Base-by-base conservation (phyloP, 2,113 vertebrate species). In the Chelonoidis abingdonii region DNA sequence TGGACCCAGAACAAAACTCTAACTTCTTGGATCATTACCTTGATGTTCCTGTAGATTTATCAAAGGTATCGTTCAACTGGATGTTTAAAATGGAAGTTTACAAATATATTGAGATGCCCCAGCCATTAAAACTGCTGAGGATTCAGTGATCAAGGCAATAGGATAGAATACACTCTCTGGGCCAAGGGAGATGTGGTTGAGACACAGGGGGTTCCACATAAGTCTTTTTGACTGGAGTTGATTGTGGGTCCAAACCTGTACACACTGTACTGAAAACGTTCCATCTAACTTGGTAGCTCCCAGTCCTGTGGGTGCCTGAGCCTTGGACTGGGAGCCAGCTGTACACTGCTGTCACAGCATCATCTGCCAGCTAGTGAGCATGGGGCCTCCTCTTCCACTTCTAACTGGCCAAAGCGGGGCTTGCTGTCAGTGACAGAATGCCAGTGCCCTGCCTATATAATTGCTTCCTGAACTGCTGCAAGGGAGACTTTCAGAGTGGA, bases 11-110 rank as follows among this genome's bases (percentile, higher is more conserved):
- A 94, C 99, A 99, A 98, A 99, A 99, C 0, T 98, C 99, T 17
- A 99, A 99, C 97, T 99, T 99, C 93, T 98, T 99, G 78, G 99
- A 99, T 95, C 99, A 99, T 91, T 99, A 99, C 96, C 98, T 99
- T 85, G 99, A 99, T 19, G 99, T 99, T 80, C 99, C 99, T 0
- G 99, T 99, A 31, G 99, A 99, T 95, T 97, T 99, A 89, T 99
- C 99, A 44, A 99, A 99, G 99, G 99, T 99, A 84, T 38, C 65
- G 87, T 25, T 92, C 27, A 83, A 47, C 38, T 47, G 72, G 65
- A 7, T 2, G 50, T 27, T 72, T 31, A 56, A 84, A 87, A 29
- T 88, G 91, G 35, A 52, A 44, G 52, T 41, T 78, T 8, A 25
- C 41, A 47, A 13, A 27, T 78, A 12, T 47, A 47, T 44, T 78